Conservation (phyloP, 2,113 vertebrate species). For the Onychostoma macrolepis region DNA sequence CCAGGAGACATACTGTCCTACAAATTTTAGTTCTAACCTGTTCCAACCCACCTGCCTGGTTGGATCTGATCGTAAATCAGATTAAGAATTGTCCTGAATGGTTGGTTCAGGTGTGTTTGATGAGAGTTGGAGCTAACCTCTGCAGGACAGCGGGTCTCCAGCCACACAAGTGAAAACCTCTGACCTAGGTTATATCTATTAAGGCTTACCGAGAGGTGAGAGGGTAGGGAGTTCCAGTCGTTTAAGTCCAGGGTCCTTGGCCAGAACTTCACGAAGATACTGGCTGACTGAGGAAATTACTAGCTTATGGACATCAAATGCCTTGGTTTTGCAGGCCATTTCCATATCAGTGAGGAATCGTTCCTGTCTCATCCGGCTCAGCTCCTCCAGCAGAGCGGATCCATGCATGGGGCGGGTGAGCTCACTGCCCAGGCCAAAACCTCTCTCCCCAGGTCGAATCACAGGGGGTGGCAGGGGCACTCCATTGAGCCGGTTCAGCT, state of each 20-base stretch:
- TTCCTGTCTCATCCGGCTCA: conserved; percentile 82
- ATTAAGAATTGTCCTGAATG: background rate
- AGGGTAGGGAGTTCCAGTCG: conserved; percentile 77
- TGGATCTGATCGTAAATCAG: background rate
- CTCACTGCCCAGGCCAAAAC: conserved; percentile 77
- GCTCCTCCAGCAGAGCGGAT: conserved; percentile 78
- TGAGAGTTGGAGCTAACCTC: background rate
- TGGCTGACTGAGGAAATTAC: conserved; percentile 83
- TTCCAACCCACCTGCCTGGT: background rate
- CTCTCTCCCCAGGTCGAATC: conserved; percentile 76
- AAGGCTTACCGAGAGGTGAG: conserved; percentile 76
- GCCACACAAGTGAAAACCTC: background rate
- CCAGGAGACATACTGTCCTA: background rate
- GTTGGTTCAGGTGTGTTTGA: background rate
- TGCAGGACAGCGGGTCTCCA: background rate
- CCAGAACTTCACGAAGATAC: conserved; percentile 80
- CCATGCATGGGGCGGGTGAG: conserved; percentile 74
- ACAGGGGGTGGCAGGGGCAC: conserved; percentile 73
- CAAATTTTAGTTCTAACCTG: background rate
- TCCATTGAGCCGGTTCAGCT: conserved; percentile 75
- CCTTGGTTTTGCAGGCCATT: conserved; percentile 82
- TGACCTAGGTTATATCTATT: background rate
- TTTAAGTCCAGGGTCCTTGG: conserved; percentile 79
- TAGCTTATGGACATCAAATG: conserved; percentile 83
- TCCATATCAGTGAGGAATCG: conserved; percentile 83